Evolutionary conservation across 2,797 vertebrate species (phyloP).

Genomic region (Nyctibius grandis): DNA sequence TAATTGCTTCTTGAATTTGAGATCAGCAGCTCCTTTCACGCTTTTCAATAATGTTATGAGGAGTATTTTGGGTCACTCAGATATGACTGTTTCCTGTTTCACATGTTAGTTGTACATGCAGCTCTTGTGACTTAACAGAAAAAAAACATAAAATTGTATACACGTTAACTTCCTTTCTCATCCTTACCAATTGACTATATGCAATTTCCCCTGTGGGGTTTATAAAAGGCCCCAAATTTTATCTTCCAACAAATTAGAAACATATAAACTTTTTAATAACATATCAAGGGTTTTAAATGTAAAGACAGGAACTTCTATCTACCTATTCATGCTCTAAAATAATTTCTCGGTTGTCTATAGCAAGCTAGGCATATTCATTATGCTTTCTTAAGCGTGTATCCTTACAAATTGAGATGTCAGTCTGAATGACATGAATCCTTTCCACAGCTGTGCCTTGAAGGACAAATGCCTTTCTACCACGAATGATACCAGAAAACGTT

Average conservation of each 20-base stretch:
- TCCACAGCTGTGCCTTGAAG: neutral
- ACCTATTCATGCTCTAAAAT: neutral
- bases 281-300: neutral
- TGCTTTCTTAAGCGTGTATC: neutral
- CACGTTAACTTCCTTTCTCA: neutral
- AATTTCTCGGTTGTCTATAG: neutral
- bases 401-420: slow-evolving; percentile 1
- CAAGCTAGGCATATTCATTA: neutral
- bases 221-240: neutral
- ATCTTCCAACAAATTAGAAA: neutral
- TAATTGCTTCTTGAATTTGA: neutral
- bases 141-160: neutral
- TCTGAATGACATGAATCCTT: neutral
- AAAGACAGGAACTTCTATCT: neutral
- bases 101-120: neutral
- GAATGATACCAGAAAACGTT: neutral
- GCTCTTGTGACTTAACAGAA: neutral
- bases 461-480: neutral
- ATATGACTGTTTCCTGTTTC: neutral
- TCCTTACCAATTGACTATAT: neutral
- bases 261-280: neutral
- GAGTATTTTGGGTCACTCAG: neutral
- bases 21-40: neutral
- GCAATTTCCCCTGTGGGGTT: neutral
- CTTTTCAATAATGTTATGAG: neutral